Conservation (phyloP, 2,797 vertebrate genomes). For the Lindbergichthys nudifrons region DNA sequence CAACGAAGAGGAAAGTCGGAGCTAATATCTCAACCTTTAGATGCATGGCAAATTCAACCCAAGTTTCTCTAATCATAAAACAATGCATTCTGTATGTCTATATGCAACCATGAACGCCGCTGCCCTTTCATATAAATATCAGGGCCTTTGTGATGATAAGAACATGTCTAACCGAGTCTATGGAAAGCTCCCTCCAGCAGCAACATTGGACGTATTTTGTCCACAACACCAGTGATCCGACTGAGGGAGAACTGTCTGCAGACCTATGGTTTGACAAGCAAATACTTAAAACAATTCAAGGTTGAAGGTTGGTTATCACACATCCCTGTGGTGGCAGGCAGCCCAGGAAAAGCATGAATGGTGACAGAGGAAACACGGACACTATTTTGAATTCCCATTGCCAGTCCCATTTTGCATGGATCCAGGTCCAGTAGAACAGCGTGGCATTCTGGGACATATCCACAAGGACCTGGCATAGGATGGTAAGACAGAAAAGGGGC, state of each 20-base stretch:
- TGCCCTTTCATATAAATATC: slow-evolving; percentile 56
- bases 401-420: slow-evolving; percentile 52
- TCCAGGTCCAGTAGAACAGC: slow-evolving; percentile 31
- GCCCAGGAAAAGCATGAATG: slow-evolving; percentile 24
- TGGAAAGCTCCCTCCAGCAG: slow-evolving; percentile 9
- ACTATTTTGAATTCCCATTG: slow-evolving; percentile 58
- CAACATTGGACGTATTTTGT: slow-evolving; percentile 5
- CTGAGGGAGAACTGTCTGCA: slow-evolving; percentile 15
- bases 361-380: slow-evolving; percentile 54
- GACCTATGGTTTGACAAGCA: slow-evolving; percentile 33
- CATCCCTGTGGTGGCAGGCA: slow-evolving; percentile 39
- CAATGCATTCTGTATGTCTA: slow-evolving; percentile 13
- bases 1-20: slow-evolving; percentile 38
- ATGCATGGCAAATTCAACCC: slow-evolving; percentile 40
- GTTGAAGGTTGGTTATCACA: slow-evolving; percentile 54
- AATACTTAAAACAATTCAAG: slow-evolving; percentile 39
- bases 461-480: slow-evolving; percentile 39
- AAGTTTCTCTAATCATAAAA: slow-evolving; percentile 52
- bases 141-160: slow-evolving; percentile 28
- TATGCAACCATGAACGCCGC: slow-evolving; percentile 41
- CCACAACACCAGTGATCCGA: slow-evolving; percentile 7
- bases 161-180: background rate
- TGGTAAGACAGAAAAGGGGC: slow-evolving; percentile 42
- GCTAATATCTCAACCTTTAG: slow-evolving; percentile 34
- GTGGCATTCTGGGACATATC: slow-evolving; percentile 40